These are phyloP conservation scores for Bhutanitis thaidina DNA, from an alignment of 2,888 invertebrate genomes.

Conservation along the genomic window DNA sequence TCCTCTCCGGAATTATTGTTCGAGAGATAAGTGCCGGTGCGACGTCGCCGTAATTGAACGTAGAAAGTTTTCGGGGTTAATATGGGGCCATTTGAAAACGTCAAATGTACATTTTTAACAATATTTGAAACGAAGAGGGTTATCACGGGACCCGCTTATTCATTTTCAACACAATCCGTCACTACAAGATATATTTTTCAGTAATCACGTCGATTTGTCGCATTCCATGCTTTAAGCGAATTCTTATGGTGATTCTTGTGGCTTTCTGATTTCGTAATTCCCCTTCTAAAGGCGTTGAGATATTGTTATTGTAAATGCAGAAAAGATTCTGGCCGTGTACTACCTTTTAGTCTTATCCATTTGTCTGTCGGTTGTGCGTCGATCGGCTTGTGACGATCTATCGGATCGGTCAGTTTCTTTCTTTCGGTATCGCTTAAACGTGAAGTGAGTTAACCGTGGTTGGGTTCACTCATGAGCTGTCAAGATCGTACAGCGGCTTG, in stretches of 20 bases:
- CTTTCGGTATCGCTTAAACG: no score
- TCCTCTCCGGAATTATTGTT: conserved; percentile 29
- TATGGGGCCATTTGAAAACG: conserved; percentile 28
- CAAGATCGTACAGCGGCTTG: no score
- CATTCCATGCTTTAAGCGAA: conserved; percentile 19
- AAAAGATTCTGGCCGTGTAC: neutral
- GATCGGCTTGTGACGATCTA: no score
- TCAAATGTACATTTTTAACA: conserved; percentile 23
- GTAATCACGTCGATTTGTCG: conserved; percentile 19
- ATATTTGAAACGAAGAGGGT: conserved; percentile 20
- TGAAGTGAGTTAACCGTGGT: no score
- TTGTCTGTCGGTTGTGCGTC: neutral
- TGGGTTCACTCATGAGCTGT: no score
- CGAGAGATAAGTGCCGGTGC: conserved; percentile 24
- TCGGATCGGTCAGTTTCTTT: no score
- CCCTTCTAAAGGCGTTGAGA: conserved; percentile 5
- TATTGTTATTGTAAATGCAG: conserved; percentile 8
- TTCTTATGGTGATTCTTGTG: conserved; percentile 15
- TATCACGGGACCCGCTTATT: conserved; percentile 15
- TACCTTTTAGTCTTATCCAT: neutral
- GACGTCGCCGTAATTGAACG: conserved; percentile 25
- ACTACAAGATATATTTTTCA: conserved; percentile 19
- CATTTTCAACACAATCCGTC: conserved; percentile 1
- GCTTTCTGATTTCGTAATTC: conserved; percentile 17
- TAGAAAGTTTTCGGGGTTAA: conserved; percentile 35